phyloP scores from a whole-genome alignment of 2,888 invertebrate species.

The Punctoribates punctum region DNA sequence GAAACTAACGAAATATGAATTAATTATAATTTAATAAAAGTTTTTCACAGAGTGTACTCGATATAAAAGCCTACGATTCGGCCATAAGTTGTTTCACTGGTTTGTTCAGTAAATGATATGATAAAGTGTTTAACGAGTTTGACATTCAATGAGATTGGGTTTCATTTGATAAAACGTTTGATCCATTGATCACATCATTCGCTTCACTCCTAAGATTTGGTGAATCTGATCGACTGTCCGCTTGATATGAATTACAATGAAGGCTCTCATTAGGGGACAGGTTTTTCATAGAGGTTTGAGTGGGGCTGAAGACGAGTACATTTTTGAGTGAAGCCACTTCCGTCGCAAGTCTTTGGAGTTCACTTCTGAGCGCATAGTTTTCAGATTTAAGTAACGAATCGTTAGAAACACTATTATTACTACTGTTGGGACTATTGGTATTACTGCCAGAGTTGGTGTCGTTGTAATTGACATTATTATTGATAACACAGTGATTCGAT shows the following conservation, averaged over 20 bases:
- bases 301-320: slow-evolving; percentile 37
- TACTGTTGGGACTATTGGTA: not conserved
- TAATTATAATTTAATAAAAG: not conserved
- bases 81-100: not conserved
- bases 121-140: not conserved
- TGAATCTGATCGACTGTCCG: slow-evolving; percentile 5
- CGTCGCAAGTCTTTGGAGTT: slow-evolving; percentile 79
- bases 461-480: slow-evolving; percentile 23
- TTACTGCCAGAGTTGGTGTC: slow-evolving; percentile 12
- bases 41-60: too few relatives aligned
- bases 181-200: slow-evolving; percentile 7
- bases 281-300: not conserved
- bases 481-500: slow-evolving; percentile 17
- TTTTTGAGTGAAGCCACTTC: slow-evolving; percentile 82
- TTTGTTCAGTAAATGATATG: not conserved
- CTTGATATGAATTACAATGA: slow-evolving; percentile 9
- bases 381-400: slow-evolving; percentile 53
- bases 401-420: slow-evolving; percentile 31
- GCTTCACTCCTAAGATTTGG: not conserved
- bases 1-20: too few relatives aligned
- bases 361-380: slow-evolving; percentile 62
- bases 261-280: not conserved
- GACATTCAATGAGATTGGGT: slow-evolving; percentile 14
- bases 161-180: not conserved
- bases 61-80: too few relatives aligned